Base-by-base conservation (phyloP, 2,888 invertebrate species). In the Amiota minor region DNA sequence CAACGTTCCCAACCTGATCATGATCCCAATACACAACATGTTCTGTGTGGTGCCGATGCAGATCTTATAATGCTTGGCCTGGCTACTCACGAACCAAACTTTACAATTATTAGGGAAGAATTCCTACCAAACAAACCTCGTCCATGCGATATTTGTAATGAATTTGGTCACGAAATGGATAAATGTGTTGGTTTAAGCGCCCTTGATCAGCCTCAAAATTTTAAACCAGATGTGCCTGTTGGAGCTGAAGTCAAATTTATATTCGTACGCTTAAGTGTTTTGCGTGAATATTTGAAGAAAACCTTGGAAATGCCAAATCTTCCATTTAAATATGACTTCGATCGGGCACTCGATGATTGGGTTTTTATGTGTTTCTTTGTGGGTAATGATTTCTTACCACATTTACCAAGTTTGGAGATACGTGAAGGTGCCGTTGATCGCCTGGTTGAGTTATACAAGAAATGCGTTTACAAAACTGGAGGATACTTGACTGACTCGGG, bases 341-440 rank as follows among this genome's bases (percentile, higher is more conserved):
- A 99, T 85, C 91, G 99, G 72, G 97, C 95, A 0, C 89, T 99
- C 16, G 99, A 99, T 88, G 99, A 99, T 90, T 99, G 99, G 99
- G 99, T 95, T 8, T 94, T 94, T 86, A 98, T 99, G 97, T 99
- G 99, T 88, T 99, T 99, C 91, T 99, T 99, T 90, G 98, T 99
- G 70, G 99, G 99, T 67, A 99, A 99, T 88, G 99, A 99, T 91
- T 99, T 99, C 89, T 90, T 99, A 82, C 99, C 99, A 0, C 99
- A 99, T 91, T 91, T 99, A 79, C 99, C 99, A 6, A 98, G 98
- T 70, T 91, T 99, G 81, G 99, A 99, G 92, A 99, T 99, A 86
- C 92, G 98, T 67, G 98, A 99, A 91, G 96, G 96, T 0, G 98
- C 99, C 0, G 98, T 99, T 67, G 99, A 99, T 90, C 91, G 98